A percentile compares a stretch with the other conserved stretches of the same genome.
Conservation (phyloP, 1,140 invertebrate species). For the Pogonognathellus flavescens region DNA sequence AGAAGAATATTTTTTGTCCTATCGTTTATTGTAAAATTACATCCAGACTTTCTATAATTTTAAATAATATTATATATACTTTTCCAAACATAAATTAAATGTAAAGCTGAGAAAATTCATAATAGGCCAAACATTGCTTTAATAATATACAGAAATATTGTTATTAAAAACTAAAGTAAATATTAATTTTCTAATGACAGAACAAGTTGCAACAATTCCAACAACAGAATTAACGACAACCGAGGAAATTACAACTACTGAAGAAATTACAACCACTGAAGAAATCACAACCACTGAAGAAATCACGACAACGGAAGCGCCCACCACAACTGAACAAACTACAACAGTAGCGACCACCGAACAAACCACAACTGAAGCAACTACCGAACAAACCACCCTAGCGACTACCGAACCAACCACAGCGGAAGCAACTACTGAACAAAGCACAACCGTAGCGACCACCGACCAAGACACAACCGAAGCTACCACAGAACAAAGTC, state of each 20-base stretch:
- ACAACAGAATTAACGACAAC: conserved; percentile 6
- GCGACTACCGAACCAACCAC: neutral
- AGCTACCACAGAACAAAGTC: too few relatives aligned
- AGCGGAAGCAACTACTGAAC: neutral
- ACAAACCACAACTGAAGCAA: neutral
- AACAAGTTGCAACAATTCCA: neutral
- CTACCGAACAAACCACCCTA: neutral
- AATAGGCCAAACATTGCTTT: too few relatives aligned
- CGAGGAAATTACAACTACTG: neutral
- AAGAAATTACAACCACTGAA: neutral
- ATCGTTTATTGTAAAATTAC: too few relatives aligned
- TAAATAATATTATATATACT: neutral
- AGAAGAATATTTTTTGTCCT: too few relatives aligned
- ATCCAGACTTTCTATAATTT: too few relatives aligned
- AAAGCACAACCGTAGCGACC: neutral
- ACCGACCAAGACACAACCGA: neutral
- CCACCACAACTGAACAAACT: neutral
- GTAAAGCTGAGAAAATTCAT: too few relatives aligned
- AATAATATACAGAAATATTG: neutral
- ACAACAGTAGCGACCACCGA: neutral
- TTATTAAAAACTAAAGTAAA: neutral
- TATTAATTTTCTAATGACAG: neutral
- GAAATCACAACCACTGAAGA: neutral
- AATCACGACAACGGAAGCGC: conserved; percentile 4
- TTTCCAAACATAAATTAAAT: neutral